phyloP scores from a whole-genome alignment of 2,797 vertebrate species.

The Mus caroli region DNA sequence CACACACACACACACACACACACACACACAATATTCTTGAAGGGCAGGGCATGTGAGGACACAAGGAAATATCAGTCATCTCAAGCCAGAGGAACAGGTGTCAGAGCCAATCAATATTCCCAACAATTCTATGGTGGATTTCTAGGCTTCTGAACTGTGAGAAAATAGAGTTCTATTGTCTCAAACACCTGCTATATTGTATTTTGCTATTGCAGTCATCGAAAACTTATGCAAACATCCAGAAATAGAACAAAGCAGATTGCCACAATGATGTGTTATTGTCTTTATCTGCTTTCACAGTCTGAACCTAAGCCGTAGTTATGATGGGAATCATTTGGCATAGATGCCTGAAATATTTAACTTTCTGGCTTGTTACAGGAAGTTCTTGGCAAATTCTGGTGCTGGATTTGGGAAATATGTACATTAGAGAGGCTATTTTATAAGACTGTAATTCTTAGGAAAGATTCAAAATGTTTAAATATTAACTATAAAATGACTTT shows the following conservation, averaged over 20 bases:
- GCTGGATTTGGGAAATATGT: background rate
- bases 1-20: too few relatives aligned
- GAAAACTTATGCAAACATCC: background rate
- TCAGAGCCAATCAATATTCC: background rate
- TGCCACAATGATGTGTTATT: background rate
- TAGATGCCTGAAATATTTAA: slow-evolving; percentile 19
- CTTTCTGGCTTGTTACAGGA: slow-evolving; percentile 5
- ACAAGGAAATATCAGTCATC: background rate
- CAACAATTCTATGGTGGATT: background rate
- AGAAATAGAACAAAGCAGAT: slow-evolving; percentile 34
- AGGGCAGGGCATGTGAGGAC: background rate
- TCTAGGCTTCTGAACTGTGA: background rate
- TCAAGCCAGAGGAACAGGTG: background rate
- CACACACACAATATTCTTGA: too few relatives aligned
- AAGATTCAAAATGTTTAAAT: background rate
- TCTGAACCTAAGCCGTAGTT: background rate
- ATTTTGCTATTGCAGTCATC: background rate
- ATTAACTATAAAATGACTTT: background rate
- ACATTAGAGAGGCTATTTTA: background rate
- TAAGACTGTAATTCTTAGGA: slow-evolving; percentile 16
- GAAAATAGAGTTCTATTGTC: background rate
- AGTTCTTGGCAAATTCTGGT: slow-evolving; percentile 18
- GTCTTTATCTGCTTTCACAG: background rate
- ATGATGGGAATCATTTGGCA: background rate
- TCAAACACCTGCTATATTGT: background rate